Conservation (phyloP, 2,888 invertebrate species). For the Anticlea derivata region DNA sequence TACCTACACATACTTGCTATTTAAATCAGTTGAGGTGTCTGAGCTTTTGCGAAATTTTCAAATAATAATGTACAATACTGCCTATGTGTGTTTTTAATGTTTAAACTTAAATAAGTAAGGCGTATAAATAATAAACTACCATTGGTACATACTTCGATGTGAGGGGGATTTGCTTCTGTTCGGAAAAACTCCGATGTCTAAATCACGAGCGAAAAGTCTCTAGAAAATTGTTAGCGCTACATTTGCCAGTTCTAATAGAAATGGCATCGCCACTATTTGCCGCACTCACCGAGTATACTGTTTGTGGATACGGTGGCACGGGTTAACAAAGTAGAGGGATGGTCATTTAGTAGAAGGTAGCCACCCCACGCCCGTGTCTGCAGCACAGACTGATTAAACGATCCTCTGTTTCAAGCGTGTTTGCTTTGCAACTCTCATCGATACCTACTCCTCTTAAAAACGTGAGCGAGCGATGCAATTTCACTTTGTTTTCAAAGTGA, state of each 20-base stretch:
- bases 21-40: too few species aligned
- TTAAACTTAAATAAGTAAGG: too few species aligned
- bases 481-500: constrained; percentile 36
- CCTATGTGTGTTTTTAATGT: too few species aligned
- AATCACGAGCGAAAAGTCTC: too few species aligned
- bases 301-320: constrained; percentile 80
- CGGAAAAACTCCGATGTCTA: too few species aligned
- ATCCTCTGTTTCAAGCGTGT: constrained; percentile 70
- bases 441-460: constrained; percentile 53
- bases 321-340: constrained; percentile 78
- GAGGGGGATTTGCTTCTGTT: too few species aligned
- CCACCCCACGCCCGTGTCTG: constrained; percentile 59
- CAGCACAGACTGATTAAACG: constrained; percentile 79
- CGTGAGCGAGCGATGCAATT: constrained; percentile 21
- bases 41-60: too few species aligned
- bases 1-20: too few species aligned
- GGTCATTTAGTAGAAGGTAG: constrained; percentile 80
- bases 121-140: too few species aligned
- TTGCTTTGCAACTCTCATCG: constrained; percentile 62
- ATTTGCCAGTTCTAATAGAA: constrained; percentile 48
- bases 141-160: too few species aligned
- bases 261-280: constrained; percentile 45
- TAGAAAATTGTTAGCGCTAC: constrained; percentile 5
- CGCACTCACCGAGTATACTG: constrained; percentile 75
- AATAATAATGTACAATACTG: too few species aligned